Evolutionary conservation across 2,113 vertebrate genomes (phyloP).

Genomic region (Bucco capensis): DNA sequence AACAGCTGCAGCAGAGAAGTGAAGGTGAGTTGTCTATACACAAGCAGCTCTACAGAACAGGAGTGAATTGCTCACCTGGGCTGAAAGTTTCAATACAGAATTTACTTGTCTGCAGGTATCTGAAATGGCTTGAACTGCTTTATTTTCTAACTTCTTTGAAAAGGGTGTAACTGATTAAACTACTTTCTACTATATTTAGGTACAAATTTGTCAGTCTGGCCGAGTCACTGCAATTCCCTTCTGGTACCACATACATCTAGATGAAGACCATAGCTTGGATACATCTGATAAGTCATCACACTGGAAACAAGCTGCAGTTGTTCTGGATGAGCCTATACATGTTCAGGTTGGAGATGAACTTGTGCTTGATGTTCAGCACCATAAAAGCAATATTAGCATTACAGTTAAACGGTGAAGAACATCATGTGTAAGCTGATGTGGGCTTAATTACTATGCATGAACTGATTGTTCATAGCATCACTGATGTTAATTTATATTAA

Average conservation of each 20-base stretch:
- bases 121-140: neutral
- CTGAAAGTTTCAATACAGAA: neutral
- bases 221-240: conserved; percentile 89
- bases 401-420: conserved; percentile 66
- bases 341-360: conserved; percentile 84
- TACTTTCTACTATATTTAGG: conserved; percentile 65
- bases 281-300: conserved; percentile 86
- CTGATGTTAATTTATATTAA: conserved; percentile 30
- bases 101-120: neutral
- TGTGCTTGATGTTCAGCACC: conserved; percentile 79
- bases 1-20: conserved; percentile 84
- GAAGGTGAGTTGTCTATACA: conserved; percentile 73
- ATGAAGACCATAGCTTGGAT: conserved; percentile 81
- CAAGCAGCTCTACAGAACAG: too few species aligned
- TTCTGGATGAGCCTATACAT: conserved; percentile 83
- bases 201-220: conserved; percentile 79
- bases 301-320: conserved; percentile 95
- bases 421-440: neutral
- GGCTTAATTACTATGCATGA: neutral
- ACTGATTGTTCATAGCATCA: neutral
- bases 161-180: neutral
- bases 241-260: conserved; percentile 91
- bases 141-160: neutral
- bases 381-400: conserved; percentile 92
- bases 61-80: neutral